Base-by-base conservation (phyloP, 1,140 invertebrate species). In the Adoxophyes honmai region DNA sequence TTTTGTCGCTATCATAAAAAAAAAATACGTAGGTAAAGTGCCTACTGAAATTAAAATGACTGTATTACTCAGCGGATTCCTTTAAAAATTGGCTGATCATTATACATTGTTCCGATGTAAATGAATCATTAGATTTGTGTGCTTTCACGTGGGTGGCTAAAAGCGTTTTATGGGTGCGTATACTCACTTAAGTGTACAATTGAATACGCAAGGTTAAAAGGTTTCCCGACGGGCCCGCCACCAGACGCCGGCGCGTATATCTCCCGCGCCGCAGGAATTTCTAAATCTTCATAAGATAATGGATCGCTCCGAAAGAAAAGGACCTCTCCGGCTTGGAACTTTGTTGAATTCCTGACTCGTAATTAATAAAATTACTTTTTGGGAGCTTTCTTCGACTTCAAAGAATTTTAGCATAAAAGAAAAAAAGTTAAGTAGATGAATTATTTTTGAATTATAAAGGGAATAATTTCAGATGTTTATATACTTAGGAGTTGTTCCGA, bases 281-380 rank as follows among this genome's bases (percentile, higher is more conserved):
- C 81, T 85, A 88, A 88, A 88, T 86, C 83, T 88, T 87, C 79
- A 86, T 86, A 88, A 88, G 86, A 88, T 88, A 88, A 88, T 88
- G 81, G 83, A 83, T 86, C 80, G 80, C 77, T 78, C 65, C 67
- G 73, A 82, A 84, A 86, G 81, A 86, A 85, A 86, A 82, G 82
- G 78, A 84, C 78, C 81, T 78, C 77, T 76, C 79, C 70, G 73
- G 68, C 80, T 77, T 69, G 79, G 81, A 86, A 86, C 83, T 86
- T 86, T 82, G 81, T 81, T 84, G 86, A 86, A 88, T 88, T 88
- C 81, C 79, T 88, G 86, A 86, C 86, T 88, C 79, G 83, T 88
- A 88, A 88, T 88, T 88, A 88, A 88, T 88, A 88, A 88, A 88
- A 88, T 88, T 88, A 88, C 86, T 88, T 88, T 87, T 88, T 88